Conservation (phyloP, 2,113 vertebrate species). For the Hydrolagus affinis region DNA sequence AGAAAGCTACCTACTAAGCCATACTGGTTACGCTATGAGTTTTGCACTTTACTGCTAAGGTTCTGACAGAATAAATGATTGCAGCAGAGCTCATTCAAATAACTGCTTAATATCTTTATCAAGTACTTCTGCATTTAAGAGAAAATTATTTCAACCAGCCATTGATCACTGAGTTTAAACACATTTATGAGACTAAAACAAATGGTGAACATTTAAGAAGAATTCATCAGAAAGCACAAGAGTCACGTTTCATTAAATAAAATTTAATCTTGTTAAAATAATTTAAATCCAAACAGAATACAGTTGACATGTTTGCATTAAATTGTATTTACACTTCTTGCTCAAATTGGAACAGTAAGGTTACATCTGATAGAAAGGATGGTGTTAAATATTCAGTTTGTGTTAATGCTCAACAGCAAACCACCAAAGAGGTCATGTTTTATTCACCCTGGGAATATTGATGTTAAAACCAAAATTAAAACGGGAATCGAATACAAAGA, state of each 20-base stretch:
- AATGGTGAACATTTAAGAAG: neutral
- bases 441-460: conserved; percentile 48
- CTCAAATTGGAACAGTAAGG: conserved; percentile 63
- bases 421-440: conserved; percentile 51
- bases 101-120: too few relatives aligned
- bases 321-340: conserved; percentile 66
- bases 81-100: too few relatives aligned
- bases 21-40: too few relatives aligned
- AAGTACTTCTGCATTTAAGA: too few relatives aligned
- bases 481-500: neutral
- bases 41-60: neutral
- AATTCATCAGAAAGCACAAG: conserved; percentile 12
- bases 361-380: conserved; percentile 63
- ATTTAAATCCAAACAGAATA: conserved; percentile 75
- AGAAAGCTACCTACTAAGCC: too few relatives aligned
- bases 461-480: conserved; percentile 31
- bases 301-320: conserved; percentile 64
- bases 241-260: conserved; percentile 66
- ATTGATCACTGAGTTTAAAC: too few relatives aligned
- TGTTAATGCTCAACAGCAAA: conserved; percentile 60
- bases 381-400: conserved; percentile 58
- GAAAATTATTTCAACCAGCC: too few relatives aligned
- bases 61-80: too few relatives aligned
- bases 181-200: too few relatives aligned
- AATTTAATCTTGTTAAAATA: conserved; percentile 77